phyloP scores from a whole-genome alignment of 2,888 invertebrate genomes.

The Agriopis leucophaearia region DNA sequence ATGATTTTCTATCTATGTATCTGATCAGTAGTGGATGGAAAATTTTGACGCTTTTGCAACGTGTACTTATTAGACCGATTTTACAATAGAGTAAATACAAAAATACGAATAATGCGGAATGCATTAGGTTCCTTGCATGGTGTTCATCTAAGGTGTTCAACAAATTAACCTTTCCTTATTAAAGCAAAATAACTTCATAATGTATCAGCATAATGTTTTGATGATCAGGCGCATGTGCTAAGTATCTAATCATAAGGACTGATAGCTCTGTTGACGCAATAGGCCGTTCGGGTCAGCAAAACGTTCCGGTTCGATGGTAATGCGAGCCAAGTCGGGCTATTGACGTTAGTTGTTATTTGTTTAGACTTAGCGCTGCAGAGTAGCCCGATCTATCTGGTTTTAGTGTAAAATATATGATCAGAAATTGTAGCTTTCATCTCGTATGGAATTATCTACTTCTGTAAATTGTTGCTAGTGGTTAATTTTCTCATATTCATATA shows the following conservation, averaged over 20 bases:
- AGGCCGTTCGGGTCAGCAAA: conserved; percentile 1
- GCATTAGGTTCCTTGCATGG: too few relatives aligned
- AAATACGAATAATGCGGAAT: too few relatives aligned
- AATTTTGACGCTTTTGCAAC: too few relatives aligned
- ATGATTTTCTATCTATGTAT: too few relatives aligned
- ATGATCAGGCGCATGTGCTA: conserved; percentile 3
- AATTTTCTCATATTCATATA: too few relatives aligned
- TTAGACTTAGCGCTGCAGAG: neutral
- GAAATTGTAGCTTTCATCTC: neutral
- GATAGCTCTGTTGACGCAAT: conserved; percentile 15
- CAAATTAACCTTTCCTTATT: neutral
- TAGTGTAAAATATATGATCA: neutral
- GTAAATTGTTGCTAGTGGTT: too few relatives aligned
- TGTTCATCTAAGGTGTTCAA: neutral
- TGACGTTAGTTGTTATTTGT: conserved; percentile 14
- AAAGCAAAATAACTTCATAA: neutral
- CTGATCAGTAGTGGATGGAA: too few relatives aligned
- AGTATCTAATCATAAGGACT: conserved; percentile 1
- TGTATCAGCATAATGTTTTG: conserved; percentile 6
- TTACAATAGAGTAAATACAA: too few relatives aligned
- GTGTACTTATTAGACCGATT: too few relatives aligned
- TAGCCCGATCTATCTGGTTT: neutral
- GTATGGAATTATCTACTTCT: too few relatives aligned
- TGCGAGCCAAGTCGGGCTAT: conserved; percentile 11
- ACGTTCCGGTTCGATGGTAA: neutral